Base-by-base conservation (phyloP, 2,888 invertebrate species). In the Phasia obesa region DNA sequence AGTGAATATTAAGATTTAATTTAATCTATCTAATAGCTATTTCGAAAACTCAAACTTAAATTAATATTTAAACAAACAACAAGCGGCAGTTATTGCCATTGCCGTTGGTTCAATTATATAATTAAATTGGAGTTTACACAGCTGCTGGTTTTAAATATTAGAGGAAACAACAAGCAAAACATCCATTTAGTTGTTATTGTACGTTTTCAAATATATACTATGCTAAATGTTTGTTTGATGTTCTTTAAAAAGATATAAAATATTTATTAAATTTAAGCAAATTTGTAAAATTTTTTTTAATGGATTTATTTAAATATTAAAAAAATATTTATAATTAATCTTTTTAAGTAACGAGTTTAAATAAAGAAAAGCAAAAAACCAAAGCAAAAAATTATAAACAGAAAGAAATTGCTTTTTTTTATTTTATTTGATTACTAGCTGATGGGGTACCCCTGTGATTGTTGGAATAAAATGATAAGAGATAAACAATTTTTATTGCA, bases 291-390 rank as follows among this genome's bases (percentile, higher is more conserved):
- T 42, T 62, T 67, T 55, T 67, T 51, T 31, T 27, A 59, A 59
- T 47, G 11, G 15, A 69, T 69, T 69, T 53, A 60, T 77, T 60
- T 13, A 62, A 59, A 59, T 42, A n/a, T 15, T 3, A 13, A 17
- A 51, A 59, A 47, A 23, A 57, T 35, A 31, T 21, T 5, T 65
- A 57, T 47, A 35, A 21, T 57, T 44, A 55, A 51, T 49, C 13
- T 64, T 57, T 70, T 69, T 42, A 64, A 51, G 17, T 11, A 55
- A 71, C 21, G 57, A 51, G 59, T 79, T 65, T 51, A 65, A 65
- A 65, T 60, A 65, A 73, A 73, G 42, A 70, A 60, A 65, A 35
- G 35, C 11, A 35, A 60, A 67, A 78, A 79, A 71, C 73, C 79
- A 79, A 79, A 79, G 79, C 51, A 31, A 47, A 53, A 60, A n/a